Evolutionary conservation across 2,888 invertebrate genomes (phyloP).

Genomic region (Taphrorychus bicolor): DNA sequence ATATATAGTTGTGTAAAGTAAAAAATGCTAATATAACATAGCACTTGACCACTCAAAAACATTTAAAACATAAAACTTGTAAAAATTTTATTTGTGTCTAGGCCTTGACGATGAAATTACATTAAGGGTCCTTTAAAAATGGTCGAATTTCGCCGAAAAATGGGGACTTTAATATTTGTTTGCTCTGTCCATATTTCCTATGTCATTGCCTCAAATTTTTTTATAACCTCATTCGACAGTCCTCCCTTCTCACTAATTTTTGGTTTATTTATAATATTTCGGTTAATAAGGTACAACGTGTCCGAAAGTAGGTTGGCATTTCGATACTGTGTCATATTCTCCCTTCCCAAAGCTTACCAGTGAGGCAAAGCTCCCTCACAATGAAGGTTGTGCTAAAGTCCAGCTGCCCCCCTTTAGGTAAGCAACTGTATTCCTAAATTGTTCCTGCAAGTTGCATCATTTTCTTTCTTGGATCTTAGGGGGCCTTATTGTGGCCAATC

Average conservation of each 20-base stretch:
- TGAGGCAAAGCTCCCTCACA: background rate
- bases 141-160: too few species aligned
- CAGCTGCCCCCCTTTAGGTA: slow-evolving; percentile 45
- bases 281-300: background rate
- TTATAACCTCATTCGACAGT: background rate
- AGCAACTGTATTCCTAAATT: slow-evolving; percentile 12
- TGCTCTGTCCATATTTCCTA: too few species aligned
- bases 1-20: too few species aligned
- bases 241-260: too few species aligned
- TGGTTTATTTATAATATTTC: background rate
- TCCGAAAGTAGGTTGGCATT: background rate
- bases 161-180: too few species aligned
- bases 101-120: too few species aligned
- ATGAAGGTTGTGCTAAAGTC: slow-evolving; percentile 45
- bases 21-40: too few species aligned
- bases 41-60: too few species aligned
- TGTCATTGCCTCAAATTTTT: background rate
- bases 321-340: background rate
- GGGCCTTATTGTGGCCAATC: slow-evolving; percentile 70
- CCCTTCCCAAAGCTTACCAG: background rate
- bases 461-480: slow-evolving; percentile 60
- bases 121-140: too few species aligned
- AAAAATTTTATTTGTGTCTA: too few species aligned
- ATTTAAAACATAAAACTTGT: too few species aligned
- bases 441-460: slow-evolving; percentile 37